Evolutionary conservation across 2,888 invertebrate species (phyloP).

Genomic region (Syritta pipiens): DNA sequence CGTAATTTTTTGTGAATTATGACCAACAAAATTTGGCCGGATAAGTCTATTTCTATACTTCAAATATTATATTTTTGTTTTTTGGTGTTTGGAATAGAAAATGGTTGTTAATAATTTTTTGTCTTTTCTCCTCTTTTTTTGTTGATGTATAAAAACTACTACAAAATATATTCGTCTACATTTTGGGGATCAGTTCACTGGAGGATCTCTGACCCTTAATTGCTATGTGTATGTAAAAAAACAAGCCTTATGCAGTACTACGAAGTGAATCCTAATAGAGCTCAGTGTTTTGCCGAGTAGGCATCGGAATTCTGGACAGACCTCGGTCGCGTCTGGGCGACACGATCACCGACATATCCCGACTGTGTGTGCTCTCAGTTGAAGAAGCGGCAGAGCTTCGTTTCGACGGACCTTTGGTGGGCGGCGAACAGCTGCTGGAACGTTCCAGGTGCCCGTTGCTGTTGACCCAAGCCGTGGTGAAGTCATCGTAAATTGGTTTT

Average conservation of each 20-base stretch:
- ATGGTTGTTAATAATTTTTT: conserved; percentile 22
- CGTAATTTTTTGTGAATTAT: conserved; percentile 21
- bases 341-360: conserved; percentile 73
- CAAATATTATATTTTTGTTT: conserved; percentile 29
- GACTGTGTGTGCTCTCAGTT: conserved; percentile 76
- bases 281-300: conserved; percentile 77
- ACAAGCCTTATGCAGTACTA: conserved; percentile 16
- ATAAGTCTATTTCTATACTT: conserved; percentile 17
- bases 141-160: conserved; percentile 61
- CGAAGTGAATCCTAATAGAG: conserved; percentile 76
- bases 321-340: conserved; percentile 78
- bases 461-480: conserved; percentile 86
- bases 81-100: conserved; percentile 23
- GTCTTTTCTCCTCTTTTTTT: conserved; percentile 46
- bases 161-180: conserved; percentile 58
- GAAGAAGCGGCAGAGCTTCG: conserved; percentile 78
- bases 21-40: conserved; percentile 27
- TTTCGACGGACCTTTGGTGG: conserved; percentile 76
- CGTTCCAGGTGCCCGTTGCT: conserved; percentile 85
- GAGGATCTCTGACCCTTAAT: conserved; percentile 24
- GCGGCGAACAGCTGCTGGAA: conserved; percentile 81
- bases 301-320: conserved; percentile 78
- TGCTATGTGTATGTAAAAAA: conserved; percentile 41
- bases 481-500: conserved; percentile 83
- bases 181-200: conserved; percentile 28